Percentiles rank a stretch among this genome's conserved stretches.
Evolutionary conservation across 23 tunicate species (phyloP).

Genomic region (Halocynthia roretzi): DNA sequence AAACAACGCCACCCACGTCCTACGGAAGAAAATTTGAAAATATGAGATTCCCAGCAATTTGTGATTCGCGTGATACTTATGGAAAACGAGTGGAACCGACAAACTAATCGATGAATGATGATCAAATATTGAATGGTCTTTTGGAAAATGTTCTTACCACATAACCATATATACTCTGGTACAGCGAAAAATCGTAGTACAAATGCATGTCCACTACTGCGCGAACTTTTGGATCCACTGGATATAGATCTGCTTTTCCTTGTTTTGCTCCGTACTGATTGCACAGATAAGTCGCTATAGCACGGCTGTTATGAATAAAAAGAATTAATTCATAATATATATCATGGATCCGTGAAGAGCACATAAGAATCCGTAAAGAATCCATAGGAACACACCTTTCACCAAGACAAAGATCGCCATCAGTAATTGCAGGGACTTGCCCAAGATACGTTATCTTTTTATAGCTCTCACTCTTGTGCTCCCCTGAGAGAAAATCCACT

Average conservation of each 20-base stretch:
- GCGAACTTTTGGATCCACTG: slow-evolving; percentile 29
- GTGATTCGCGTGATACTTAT: background rate
- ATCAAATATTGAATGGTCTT: background rate
- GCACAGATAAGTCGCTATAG: slow-evolving; percentile 48
- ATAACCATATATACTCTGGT: slow-evolving; percentile 1
- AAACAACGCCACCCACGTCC: slow-evolving; percentile 29
- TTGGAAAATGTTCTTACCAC: slow-evolving; percentile 10
- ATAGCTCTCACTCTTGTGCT: slow-evolving; percentile 1
- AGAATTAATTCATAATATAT: background rate
- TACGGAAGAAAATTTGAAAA: background rate
- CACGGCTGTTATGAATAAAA: slow-evolving; percentile 47
- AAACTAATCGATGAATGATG: background rate
- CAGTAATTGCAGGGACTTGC: slow-evolving; percentile 7
- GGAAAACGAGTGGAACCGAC: background rate
- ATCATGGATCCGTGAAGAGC: too few relatives aligned
- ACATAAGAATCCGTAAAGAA: too few relatives aligned
- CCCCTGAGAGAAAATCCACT: slow-evolving; percentile 1
- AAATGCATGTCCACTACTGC: slow-evolving; percentile 39
- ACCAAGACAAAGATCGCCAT: slow-evolving; percentile 7
- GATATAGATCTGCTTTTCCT: slow-evolving; percentile 31
- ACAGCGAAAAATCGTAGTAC: slow-evolving; percentile 22
- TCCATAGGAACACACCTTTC: slow-evolving; percentile 16
- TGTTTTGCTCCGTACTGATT: slow-evolving; percentile 41
- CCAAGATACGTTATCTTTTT: background rate
- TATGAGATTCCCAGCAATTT: background rate